Base-by-base conservation (phyloP, 92 coral and sea anemone genomes). In the Epizoanthus illoricatus region DNA sequence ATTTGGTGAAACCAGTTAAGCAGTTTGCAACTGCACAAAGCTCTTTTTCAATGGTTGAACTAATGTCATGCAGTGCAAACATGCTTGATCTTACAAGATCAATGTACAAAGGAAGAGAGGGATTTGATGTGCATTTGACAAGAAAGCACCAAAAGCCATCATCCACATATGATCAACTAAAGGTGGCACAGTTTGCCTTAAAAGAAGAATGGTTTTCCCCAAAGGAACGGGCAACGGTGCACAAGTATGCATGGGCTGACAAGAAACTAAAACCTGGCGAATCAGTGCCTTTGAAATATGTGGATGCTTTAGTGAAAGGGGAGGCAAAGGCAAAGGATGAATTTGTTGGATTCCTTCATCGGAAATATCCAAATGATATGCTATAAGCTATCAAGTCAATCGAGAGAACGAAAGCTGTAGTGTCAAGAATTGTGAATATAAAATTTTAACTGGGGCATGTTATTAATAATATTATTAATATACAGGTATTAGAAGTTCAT, bases 301-400 rank as follows among this genome's bases (percentile, higher is more conserved):
- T 71, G 23, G 70, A 88, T 63, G 83, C 69, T 11, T 66, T 81
- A 9, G 88, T 56, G 79, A 80, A 88, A 68, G 91, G 91, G 24
- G 47, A 84, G 24, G 81, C 65, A 18, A 88, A 85, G 71, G 88
- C 85, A 4, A 57, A 79, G 43, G 56, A 4, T 10, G 88, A 88
- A 47, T 85, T 79, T 69, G 18, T 28, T 21, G 43, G 74, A 8
- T 88, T 69, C 75, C 76, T 80, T 36, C 88, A 78, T 42, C 54
- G 91, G 62, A 85, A 88, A 45, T 74, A 55, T 80, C 91, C 86
- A 17, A 88, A 85, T 80, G 88, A 88, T 42, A 84, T 84, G 88
- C 49, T 43, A 43, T 43, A 43, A 43, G 5, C 49, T 43, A 43
- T 4, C 33, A 28, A 28, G 33, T 28, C 33, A 28, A 28, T 28